A percentile compares a stretch with the other conserved stretches of the same genome.
Conservation (phyloP, 2,888 invertebrate species). For the Cataglyphis albicans region DNA sequence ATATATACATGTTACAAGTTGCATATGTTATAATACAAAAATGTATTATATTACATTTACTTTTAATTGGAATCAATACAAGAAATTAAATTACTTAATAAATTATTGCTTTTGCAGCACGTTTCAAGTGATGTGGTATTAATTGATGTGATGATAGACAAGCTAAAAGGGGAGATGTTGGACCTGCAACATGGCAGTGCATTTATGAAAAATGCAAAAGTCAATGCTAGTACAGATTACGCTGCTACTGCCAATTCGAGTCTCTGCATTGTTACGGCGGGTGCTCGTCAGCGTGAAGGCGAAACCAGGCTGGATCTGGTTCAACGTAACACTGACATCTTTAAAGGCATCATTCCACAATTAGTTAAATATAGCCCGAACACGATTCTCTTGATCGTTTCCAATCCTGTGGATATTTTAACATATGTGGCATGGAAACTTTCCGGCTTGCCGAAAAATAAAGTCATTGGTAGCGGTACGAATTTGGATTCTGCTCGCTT, state of each 20-base stretch:
- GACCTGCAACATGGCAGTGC: slow-evolving; percentile 96
- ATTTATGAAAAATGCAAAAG: slow-evolving; percentile 93
- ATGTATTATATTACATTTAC: background rate
- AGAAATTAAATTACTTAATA: background rate
- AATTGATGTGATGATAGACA: slow-evolving; percentile 93
- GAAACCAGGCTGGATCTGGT: slow-evolving; percentile 95
- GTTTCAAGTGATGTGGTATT: slow-evolving; percentile 93
- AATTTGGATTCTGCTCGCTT: slow-evolving; percentile 97
- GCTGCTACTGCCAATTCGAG: slow-evolving; percentile 92
- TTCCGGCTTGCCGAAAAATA: slow-evolving; percentile 94
- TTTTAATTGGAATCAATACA: background rate
- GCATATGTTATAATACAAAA: background rate
- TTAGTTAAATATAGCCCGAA: slow-evolving; percentile 94
- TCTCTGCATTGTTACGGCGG: slow-evolving; percentile 96
- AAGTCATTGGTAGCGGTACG: slow-evolving; percentile 96
- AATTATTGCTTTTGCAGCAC: slow-evolving; percentile 86
- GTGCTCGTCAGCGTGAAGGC: slow-evolving; percentile 95
- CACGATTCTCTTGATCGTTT: slow-evolving; percentile 94
- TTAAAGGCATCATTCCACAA: slow-evolving; percentile 94
- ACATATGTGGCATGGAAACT: slow-evolving; percentile 98
- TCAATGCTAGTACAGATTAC: slow-evolving; percentile 93
- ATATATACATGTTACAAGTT: no score
- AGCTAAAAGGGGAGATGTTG: slow-evolving; percentile 95
- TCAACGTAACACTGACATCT: slow-evolving; percentile 95
- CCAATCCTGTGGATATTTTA: slow-evolving; percentile 97